These are phyloP conservation scores for Dermatemys mawii DNA, from an alignment of 2,113 vertebrate genomes.

Conservation along the genomic window DNA sequence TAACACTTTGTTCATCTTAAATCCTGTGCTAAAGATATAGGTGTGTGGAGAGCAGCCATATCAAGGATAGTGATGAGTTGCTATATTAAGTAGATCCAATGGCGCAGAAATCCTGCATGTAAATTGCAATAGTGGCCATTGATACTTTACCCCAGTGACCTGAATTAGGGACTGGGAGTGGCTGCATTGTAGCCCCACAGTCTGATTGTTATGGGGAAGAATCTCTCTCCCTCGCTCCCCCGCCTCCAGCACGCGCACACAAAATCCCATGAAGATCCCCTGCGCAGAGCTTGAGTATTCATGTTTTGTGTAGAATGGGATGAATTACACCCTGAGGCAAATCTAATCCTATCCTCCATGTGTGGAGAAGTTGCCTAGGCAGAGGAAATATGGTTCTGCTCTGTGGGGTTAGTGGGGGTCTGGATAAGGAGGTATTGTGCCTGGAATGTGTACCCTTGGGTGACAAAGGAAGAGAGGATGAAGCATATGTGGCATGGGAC, in stretches of 20 bases:
- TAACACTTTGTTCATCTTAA: not conserved
- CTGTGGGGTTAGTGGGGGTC: not conserved
- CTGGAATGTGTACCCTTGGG: not conserved
- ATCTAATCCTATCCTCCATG: not conserved
- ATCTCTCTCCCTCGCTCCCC: too few relatives aligned
- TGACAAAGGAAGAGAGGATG: not conserved
- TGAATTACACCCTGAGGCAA: not conserved
- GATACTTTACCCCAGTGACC: not conserved
- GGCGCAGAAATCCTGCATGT: not conserved
- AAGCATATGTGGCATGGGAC: not conserved
- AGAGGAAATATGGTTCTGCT: not conserved
- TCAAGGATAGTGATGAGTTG: not conserved
- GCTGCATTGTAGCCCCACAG: not conserved
- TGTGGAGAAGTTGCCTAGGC: not conserved
- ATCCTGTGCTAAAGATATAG: not conserved
- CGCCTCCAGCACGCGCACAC: too few relatives aligned
- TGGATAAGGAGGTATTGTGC: not conserved
- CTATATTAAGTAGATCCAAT: not conserved
- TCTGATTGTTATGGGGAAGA: not conserved
- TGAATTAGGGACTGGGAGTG: not conserved
- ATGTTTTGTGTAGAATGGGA: accelerated
- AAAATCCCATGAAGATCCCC: not conserved
- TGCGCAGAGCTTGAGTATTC: not conserved
- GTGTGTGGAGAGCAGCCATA: accelerated
- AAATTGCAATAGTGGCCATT: accelerated